phyloP scores from a whole-genome alignment of 2,113 vertebrate species.

The Nettapus auritus region DNA sequence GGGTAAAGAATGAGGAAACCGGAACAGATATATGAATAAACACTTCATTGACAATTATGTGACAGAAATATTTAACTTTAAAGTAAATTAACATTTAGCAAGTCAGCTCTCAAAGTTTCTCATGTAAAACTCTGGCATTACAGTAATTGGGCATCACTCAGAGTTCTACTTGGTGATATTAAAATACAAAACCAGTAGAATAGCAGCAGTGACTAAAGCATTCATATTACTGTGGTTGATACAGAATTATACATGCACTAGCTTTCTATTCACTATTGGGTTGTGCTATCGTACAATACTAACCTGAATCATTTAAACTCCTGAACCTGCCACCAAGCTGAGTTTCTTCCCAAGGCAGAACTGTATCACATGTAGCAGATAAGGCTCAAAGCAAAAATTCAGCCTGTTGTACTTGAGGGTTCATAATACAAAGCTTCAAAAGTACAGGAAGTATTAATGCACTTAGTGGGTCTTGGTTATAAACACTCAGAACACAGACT shows the following conservation, averaged over 20 bases:
- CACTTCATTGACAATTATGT: background rate
- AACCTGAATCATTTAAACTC: background rate
- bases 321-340: background rate
- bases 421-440: background rate
- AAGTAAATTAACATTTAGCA: background rate
- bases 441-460: background rate
- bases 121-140: background rate
- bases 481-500: background rate
- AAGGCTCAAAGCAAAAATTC: background rate
- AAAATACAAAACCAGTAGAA: background rate
- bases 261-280: background rate
- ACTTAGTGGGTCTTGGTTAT: background rate
- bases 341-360: background rate
- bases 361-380: background rate
- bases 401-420: background rate
- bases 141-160: background rate
- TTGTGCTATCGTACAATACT: background rate
- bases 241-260: background rate
- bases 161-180: background rate
- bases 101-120: background rate
- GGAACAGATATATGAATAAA: background rate
- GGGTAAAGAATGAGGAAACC: background rate
- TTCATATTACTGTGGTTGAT: background rate
- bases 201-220: slow-evolving; percentile 7
- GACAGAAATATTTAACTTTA: background rate